Evolutionary conservation across 2,113 vertebrate genomes (phyloP).

Genomic region (Sander lucioperca): DNA sequence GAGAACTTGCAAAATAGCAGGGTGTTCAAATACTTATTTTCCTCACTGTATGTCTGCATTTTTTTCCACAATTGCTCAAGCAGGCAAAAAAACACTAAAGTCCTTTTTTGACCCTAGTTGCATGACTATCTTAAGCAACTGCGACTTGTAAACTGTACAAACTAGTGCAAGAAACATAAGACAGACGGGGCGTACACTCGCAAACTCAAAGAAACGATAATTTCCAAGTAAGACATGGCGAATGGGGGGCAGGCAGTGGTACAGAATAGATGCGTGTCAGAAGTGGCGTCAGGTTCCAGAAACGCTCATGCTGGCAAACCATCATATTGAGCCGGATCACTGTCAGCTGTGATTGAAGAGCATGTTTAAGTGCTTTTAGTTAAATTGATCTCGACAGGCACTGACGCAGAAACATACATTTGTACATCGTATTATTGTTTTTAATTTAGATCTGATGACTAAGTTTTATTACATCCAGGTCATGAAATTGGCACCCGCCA

Average conservation of each 20-base stretch:
- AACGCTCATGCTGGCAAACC: background rate
- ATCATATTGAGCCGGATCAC: background rate
- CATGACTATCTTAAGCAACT: background rate
- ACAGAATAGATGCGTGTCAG: background rate
- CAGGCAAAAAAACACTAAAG: background rate
- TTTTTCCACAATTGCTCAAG: background rate
- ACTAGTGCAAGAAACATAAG: background rate
- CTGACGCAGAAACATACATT: background rate
- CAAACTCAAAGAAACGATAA: too few relatives aligned
- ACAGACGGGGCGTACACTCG: background rate
- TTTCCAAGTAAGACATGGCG: too few relatives aligned
- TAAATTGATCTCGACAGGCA: background rate
- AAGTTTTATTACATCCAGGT: background rate
- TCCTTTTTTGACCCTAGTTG: background rate
- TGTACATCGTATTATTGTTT: background rate
- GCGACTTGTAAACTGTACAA: background rate
- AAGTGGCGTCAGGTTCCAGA: background rate
- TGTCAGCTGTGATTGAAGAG: background rate
- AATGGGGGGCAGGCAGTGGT: accelerated
- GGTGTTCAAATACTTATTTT: too few relatives aligned
- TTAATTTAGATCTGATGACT: background rate
- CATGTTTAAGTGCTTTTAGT: background rate
- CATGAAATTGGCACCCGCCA: too few relatives aligned
- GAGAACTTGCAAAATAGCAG: too few relatives aligned
- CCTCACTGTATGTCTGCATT: background rate